Base-by-base conservation (phyloP, 2,888 invertebrate species). In the Lepidochrysops patricia region DNA sequence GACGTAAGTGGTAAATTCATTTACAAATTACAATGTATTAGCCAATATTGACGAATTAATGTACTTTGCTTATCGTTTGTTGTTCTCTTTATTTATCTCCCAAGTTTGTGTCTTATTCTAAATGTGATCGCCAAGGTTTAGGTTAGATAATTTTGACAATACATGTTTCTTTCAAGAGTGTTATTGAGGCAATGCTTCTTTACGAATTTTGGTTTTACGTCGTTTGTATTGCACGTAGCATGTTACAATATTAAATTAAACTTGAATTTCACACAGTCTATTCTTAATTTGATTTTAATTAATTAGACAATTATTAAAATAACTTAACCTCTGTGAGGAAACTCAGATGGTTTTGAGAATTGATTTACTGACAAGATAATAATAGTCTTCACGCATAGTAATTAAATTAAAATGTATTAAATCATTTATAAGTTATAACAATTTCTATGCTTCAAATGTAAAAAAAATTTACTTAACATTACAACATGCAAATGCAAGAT, bases 11-110 rank as follows among this genome's bases (percentile, higher is more conserved):
- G 23, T 35, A 15, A 19, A 15, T 9, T 13, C 9, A 15, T 34
- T 54, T 50, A 54, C 35, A 59, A 13, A 23, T 52, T 49, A 54
- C 35, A 59, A 27, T 35, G 52, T 34, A 35, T 59, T 37, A 35
- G 54, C 26, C 37, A 25, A 59, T 34, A 35, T 59, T 37, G 52
- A 59, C 26, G 52, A 25, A 59, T 7, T 6, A 26, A 15, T 13
- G 6, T 34, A 26, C 13, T 26, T 25, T 43, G 19, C 43, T 12
- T 27, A 52, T 50, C 19, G 27, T 35, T 59, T 52, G 35, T 25
- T 50, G 15, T 54, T 54, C 13, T n/a, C 19, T 19, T 9, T 19
- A 32, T 26, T 15, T 27, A 15, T 27, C 27, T 29, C 27, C 0
- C 27, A 27, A 4, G 19, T 23, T 43, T 23, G 43, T 43, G 12